A percentile compares a stretch with the other conserved stretches of the same genome.
Conservation (phyloP, 2,797 vertebrate species). For the Silurus lanzhouensis region DNA sequence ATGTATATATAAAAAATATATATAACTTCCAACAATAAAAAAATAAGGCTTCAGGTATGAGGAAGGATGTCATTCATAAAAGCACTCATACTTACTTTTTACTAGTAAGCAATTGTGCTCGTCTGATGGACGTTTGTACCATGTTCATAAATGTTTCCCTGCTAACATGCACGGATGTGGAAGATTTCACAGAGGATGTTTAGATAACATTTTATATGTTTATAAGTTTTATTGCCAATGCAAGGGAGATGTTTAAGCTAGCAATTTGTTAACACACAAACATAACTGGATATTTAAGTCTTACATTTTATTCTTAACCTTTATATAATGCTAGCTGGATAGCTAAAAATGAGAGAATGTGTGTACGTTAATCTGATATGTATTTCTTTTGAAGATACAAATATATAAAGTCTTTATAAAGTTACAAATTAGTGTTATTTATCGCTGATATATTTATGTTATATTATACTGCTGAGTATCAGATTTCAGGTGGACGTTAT, state of each 20-base stretch:
- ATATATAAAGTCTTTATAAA: too few species aligned
- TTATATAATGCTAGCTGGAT: too few species aligned
- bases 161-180: background rate
- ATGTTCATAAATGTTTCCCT: background rate
- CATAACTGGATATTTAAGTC: too few species aligned
- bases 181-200: background rate
- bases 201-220: background rate
- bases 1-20: background rate
- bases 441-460: too few species aligned
- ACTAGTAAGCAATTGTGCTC: background rate
- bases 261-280: too few species aligned
- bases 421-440: too few species aligned
- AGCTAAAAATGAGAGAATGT: too few species aligned
- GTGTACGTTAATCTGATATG: too few species aligned
- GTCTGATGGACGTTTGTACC: background rate
- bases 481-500: too few species aligned
- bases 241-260: background rate
- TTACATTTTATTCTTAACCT: too few species aligned
- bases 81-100: background rate
- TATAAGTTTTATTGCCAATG: background rate
- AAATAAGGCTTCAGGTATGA: background rate
- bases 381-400: too few species aligned
- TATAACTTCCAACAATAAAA: background rate
- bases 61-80: background rate
- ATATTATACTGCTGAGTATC: too few species aligned